A percentile compares a stretch with the other conserved stretches of the same genome.
Conservation (phyloP, 2,888 invertebrate species). For the Drosophila yooni region DNA sequence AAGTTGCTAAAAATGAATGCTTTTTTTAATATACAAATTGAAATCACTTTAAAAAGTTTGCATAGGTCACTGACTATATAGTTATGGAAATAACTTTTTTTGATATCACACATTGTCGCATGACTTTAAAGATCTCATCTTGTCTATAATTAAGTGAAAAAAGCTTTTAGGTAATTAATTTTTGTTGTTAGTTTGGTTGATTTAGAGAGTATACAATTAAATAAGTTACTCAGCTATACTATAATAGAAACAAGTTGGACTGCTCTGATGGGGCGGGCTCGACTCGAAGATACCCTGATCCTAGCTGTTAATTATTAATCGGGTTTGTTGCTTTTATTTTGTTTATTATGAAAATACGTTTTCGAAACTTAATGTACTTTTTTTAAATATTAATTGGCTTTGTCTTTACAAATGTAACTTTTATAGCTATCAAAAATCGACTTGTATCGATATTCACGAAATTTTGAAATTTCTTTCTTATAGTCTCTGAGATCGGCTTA, state of each 20-base stretch:
- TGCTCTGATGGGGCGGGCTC: not conserved
- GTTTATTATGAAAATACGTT: not conserved
- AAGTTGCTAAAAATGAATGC: not conserved
- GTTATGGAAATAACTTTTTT: not conserved
- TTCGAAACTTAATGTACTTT: not conserved
- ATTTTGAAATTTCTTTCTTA: too few species aligned
- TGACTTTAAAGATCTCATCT: not conserved
- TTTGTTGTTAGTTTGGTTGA: not conserved
- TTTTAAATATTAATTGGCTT: not conserved
- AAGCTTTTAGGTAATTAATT: not conserved
- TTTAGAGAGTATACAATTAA: not conserved
- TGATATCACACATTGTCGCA: not conserved
- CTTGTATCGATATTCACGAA: not conserved
- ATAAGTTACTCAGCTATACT: not conserved
- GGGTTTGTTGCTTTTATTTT: not conserved
- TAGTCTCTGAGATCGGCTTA: not conserved
- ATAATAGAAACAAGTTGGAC: not conserved
- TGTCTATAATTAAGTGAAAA: not conserved
- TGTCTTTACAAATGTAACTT: not conserved
- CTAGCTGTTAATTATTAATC: not conserved
- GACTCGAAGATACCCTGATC: not conserved
- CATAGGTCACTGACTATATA: not conserved
- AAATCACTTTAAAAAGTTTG: not conserved
- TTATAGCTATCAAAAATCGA: not conserved
- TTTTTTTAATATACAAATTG: not conserved